phyloP scores from a whole-genome alignment of 2,797 vertebrate species.

The Podarcis lilfordi region DNA sequence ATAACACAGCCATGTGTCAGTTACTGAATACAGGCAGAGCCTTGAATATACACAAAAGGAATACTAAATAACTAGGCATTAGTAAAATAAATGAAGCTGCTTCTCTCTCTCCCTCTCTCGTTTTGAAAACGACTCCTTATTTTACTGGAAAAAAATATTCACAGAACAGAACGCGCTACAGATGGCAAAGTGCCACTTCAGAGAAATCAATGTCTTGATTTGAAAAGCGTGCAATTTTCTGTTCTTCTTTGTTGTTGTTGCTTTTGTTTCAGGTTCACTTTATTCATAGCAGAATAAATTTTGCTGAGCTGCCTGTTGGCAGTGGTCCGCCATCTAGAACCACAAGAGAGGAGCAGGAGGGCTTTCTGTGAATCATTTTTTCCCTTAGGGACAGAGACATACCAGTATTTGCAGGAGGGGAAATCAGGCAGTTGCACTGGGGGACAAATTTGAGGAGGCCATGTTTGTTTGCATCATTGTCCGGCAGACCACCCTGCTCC shows the following conservation, averaged over 20 bases:
- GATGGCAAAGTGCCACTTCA: neutral
- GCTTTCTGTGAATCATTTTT: too few relatives aligned
- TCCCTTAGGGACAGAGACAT: too few relatives aligned
- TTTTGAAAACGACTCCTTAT: neutral
- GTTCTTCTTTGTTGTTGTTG: neutral
- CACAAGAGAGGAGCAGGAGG: too few relatives aligned
- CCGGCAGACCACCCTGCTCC: too few relatives aligned
- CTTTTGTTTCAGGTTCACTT: neutral
- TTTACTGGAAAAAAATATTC: neutral
- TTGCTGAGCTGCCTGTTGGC: neutral
- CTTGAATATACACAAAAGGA: slow-evolving; percentile 5
- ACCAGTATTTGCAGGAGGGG: too few relatives aligned
- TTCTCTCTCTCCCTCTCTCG: neutral
- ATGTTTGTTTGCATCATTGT: too few relatives aligned
- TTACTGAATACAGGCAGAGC: neutral
- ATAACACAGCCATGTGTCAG: neutral
- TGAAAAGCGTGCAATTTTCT: neutral
- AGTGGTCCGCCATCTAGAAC: neutral
- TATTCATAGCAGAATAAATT: neutral
- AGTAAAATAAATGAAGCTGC: neutral
- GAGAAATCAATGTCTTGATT: neutral
- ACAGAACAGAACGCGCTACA: neutral
- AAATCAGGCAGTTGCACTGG: too few relatives aligned
- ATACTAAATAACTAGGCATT: slow-evolving; percentile 18
- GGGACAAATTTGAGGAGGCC: too few relatives aligned